phyloP scores from a whole-genome alignment of 2,797 vertebrate genomes.

The Sebastes taczanowskii region DNA sequence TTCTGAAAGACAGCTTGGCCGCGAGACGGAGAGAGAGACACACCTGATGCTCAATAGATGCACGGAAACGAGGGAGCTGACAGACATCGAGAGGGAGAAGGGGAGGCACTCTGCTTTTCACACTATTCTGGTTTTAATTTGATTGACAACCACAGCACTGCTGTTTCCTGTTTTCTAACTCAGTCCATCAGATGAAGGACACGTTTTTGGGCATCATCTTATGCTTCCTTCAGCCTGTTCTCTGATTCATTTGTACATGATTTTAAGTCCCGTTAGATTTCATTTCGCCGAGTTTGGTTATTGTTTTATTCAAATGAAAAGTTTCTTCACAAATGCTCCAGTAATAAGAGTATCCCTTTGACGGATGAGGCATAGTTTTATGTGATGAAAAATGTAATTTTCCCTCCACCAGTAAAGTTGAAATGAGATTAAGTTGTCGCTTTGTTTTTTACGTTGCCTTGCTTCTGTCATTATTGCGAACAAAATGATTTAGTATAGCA shows the following conservation, averaged over 20 bases:
- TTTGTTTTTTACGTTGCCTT: neutral
- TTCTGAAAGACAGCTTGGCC: conserved; percentile 35
- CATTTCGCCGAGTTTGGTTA: neutral
- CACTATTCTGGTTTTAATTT: conserved; percentile 3
- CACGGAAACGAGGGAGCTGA: conserved; percentile 5
- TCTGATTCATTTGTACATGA: neutral
- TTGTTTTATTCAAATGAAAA: neutral
- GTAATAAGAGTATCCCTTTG: neutral
- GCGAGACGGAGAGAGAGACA: conserved; percentile 21
- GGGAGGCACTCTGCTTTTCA: neutral
- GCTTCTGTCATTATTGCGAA: neutral
- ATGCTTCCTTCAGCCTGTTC: neutral
- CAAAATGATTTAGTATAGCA: neutral
- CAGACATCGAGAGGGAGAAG: neutral
- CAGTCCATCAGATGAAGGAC: neutral
- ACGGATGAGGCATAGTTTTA: neutral
- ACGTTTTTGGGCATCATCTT: neutral
- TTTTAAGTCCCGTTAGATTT: neutral
- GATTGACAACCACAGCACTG: conserved; percentile 2
- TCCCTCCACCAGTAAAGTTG: neutral
- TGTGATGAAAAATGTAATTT: neutral
- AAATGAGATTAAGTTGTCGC: conserved; percentile 10
- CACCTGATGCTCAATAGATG: conserved; percentile 54
- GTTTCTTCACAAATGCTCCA: neutral
- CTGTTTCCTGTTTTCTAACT: conserved; percentile 1